phyloP scores from a whole-genome alignment of 2,797 vertebrate genomes.

The Cynodonichthys magdalenae region DNA sequence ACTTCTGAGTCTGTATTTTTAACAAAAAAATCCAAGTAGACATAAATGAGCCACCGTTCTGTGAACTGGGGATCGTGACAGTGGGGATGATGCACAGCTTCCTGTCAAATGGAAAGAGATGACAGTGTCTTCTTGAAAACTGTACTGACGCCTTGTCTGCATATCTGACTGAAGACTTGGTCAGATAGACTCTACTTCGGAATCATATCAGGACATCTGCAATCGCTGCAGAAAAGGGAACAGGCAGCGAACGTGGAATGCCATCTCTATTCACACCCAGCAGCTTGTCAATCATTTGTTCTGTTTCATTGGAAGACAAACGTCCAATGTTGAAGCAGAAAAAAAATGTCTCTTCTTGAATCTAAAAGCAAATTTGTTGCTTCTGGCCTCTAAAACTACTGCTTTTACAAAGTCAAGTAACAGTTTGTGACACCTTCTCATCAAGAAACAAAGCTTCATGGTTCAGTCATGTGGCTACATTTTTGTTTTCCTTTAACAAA shows the following conservation, averaged over 20 bases:
- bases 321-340: constrained; percentile 55
- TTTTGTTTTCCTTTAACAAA: neutral
- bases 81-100: constrained; percentile 50
- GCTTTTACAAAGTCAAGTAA: constrained; percentile 33
- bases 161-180: constrained; percentile 59
- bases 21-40: constrained; percentile 40
- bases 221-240: constrained; percentile 50
- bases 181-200: constrained; percentile 45
- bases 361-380: constrained; percentile 30
- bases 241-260: constrained; percentile 46
- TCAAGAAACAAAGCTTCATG: constrained; percentile 4
- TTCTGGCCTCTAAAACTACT: constrained; percentile 32
- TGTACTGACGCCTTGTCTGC: constrained; percentile 39
- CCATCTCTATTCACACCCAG: constrained; percentile 41
- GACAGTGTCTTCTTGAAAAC: constrained; percentile 46
- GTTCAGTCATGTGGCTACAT: constrained; percentile 3
- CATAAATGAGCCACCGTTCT: constrained; percentile 34
- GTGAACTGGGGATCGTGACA: constrained; percentile 52
- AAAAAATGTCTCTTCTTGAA: constrained; percentile 40
- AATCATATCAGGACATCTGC: constrained; percentile 67
- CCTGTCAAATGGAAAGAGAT: constrained; percentile 50
- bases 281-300: constrained; percentile 62
- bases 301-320: constrained; percentile 58
- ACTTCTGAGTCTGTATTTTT: constrained; percentile 40
- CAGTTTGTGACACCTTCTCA: constrained; percentile 34